Evolutionary conservation across 2,113 vertebrate species (phyloP).

Genomic region (Trogon melanurus): DNA sequence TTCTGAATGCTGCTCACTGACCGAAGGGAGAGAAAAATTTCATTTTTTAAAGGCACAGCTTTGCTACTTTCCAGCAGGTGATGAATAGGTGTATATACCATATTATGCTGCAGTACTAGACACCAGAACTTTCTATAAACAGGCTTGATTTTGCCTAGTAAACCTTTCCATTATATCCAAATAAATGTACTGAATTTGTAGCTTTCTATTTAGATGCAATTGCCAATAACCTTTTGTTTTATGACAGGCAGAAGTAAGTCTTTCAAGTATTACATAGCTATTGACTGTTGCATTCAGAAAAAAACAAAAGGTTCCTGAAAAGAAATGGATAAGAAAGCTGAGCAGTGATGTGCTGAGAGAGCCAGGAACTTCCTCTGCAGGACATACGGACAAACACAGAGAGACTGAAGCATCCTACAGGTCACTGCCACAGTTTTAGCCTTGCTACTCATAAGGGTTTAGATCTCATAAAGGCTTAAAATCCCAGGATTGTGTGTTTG

Average conservation of each 20-base stretch:
- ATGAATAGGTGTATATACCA: not conserved
- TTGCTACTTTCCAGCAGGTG: not conserved
- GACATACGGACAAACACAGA: not conserved
- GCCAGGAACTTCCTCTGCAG: not conserved
- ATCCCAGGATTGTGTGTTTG: not conserved
- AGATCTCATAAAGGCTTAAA: not conserved
- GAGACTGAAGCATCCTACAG: not conserved
- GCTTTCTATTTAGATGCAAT: not conserved
- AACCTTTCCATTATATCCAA: not conserved
- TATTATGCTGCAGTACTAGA: not conserved
- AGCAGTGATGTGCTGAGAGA: not conserved
- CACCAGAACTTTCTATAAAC: not conserved
- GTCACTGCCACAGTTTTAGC: not conserved
- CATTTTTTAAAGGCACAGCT: not conserved
- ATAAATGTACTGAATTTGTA: not conserved
- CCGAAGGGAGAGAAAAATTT: not conserved
- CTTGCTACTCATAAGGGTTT: not conserved
- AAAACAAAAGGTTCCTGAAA: constrained; percentile 1
- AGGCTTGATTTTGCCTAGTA: not conserved
- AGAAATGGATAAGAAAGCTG: not conserved
- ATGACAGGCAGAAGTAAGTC: not conserved
- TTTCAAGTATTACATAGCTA: not conserved
- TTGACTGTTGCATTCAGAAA: not conserved
- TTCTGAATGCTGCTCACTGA: not conserved
- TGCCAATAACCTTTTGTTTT: not conserved